These are phyloP conservation scores for Scolopax bukidnonensis DNA, from an alignment of 2,797 vertebrate genomes.

Conservation along the genomic window DNA sequence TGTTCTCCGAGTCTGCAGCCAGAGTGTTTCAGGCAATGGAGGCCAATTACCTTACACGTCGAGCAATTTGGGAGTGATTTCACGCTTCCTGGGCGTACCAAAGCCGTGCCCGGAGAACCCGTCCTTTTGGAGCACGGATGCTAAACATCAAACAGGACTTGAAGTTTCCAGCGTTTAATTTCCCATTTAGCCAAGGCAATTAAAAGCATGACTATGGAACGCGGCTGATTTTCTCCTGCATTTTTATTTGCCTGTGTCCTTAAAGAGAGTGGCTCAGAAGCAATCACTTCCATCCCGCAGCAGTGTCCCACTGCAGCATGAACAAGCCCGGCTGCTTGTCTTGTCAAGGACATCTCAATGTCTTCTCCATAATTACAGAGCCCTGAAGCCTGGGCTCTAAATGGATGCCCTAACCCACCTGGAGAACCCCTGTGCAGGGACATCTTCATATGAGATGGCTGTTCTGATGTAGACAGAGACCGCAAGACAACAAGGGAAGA, in stretches of 20 bases:
- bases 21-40: background rate
- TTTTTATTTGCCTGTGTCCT: slow-evolving; percentile 38
- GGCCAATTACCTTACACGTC: background rate
- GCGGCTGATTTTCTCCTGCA: slow-evolving; percentile 3
- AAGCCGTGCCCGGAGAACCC: background rate
- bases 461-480: background rate
- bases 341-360: slow-evolving; percentile 4
- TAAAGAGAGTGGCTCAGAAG: slow-evolving; percentile 1
- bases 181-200: slow-evolving; percentile 64
- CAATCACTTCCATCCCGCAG: background rate
- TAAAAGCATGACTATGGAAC: slow-evolving; percentile 32
- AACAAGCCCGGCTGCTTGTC: background rate
- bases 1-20: background rate
- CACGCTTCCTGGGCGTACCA: background rate
- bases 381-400: background rate
- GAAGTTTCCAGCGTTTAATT: slow-evolving; percentile 45
- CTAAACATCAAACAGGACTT: slow-evolving; percentile 57
- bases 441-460: rapidly evolving
- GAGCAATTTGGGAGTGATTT: slow-evolving; percentile 58
- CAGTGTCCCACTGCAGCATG: background rate
- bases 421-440: background rate
- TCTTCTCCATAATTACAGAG: background rate
- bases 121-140: background rate
- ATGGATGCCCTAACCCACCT: background rate
- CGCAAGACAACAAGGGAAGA: background rate